A percentile compares a stretch with the other conserved stretches of the same genome.
Conservation (phyloP, 2,113 vertebrate species). For the Ceyx melanurus region DNA sequence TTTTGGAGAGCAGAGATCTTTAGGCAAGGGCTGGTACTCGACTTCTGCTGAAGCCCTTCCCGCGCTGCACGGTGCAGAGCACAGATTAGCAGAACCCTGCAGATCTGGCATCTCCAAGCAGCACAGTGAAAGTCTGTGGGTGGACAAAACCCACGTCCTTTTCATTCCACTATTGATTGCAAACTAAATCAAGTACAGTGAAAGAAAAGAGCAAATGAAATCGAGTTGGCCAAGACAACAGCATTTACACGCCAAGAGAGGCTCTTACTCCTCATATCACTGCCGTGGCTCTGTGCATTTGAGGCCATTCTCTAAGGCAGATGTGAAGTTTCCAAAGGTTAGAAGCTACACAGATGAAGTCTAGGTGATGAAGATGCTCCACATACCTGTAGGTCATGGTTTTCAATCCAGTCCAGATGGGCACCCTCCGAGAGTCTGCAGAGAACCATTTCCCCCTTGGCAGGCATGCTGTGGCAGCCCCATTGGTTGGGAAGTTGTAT, state of each 20-base stretch:
- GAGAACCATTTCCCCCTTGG: not conserved
- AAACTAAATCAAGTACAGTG: not conserved
- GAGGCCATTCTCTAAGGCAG: not conserved
- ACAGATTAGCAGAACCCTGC: not conserved
- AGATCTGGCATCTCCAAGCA: not conserved
- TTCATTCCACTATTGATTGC: conserved; percentile 31
- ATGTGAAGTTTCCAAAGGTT: not conserved
- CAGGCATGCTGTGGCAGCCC: not conserved
- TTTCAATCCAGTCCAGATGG: not conserved
- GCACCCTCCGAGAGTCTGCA: not conserved
- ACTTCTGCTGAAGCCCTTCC: not conserved
- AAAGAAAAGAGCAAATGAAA: conserved; percentile 22
- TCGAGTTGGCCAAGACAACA: not conserved
- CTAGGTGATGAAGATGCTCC: not conserved
- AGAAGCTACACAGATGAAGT: not conserved
- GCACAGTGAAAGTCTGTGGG: conserved; percentile 28
- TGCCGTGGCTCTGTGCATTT: not conserved
- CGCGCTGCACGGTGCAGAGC: fast-evolving
- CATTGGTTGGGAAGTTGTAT: not conserved
- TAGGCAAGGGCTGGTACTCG: not conserved
- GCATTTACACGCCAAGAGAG: not conserved
- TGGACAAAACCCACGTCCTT: not conserved
- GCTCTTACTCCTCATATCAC: not conserved
- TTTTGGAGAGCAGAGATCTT: conserved; percentile 9
- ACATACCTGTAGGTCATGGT: not conserved